Evolutionary conservation across 30 jellyfish, hydroid and myxozoan genomes (phyloP).

Genomic region (Hydractinia echinata): DNA sequence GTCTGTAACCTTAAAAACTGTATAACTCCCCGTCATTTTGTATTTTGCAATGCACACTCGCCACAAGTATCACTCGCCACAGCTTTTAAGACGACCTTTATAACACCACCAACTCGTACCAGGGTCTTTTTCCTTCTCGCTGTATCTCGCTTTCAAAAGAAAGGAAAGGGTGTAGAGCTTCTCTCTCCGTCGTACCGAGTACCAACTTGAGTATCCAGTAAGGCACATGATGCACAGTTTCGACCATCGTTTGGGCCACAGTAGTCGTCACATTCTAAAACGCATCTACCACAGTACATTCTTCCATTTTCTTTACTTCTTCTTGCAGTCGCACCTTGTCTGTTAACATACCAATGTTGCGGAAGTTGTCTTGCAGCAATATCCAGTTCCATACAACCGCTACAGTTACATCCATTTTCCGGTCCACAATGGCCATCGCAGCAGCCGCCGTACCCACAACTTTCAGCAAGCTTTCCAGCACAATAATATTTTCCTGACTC

Average conservation of each 20-base stretch:
- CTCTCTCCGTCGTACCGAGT: too few species aligned
- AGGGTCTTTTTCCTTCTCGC: too few species aligned
- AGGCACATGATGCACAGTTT: conserved; percentile 69
- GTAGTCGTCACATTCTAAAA: conserved; percentile 66
- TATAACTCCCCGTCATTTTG: too few species aligned
- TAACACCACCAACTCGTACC: too few species aligned
- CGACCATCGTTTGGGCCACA: conserved; percentile 94
- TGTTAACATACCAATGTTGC: conserved; percentile 53
- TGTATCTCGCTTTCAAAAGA: too few species aligned
- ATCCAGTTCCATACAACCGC: conserved; percentile 74
- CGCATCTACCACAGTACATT: conserved; percentile 68
- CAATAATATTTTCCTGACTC: conserved; percentile 71
- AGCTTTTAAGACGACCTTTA: too few species aligned
- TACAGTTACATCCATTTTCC: conserved; percentile 82
- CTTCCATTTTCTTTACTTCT: conserved; percentile 45
- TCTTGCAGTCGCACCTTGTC: conserved; percentile 55
- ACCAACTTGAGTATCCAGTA: too few species aligned
- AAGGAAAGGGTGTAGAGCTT: too few species aligned
- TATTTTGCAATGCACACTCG: too few species aligned
- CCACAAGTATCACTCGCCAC: too few species aligned
- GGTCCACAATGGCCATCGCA: conserved; percentile 90
- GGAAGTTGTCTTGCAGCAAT: conserved; percentile 48
- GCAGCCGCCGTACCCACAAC: conserved; percentile 50
- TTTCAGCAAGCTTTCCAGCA: conserved; percentile 35
- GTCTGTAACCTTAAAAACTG: too few species aligned